Conservation (phyloP, 2,113 vertebrate species). For the Tetrax tetrax region DNA sequence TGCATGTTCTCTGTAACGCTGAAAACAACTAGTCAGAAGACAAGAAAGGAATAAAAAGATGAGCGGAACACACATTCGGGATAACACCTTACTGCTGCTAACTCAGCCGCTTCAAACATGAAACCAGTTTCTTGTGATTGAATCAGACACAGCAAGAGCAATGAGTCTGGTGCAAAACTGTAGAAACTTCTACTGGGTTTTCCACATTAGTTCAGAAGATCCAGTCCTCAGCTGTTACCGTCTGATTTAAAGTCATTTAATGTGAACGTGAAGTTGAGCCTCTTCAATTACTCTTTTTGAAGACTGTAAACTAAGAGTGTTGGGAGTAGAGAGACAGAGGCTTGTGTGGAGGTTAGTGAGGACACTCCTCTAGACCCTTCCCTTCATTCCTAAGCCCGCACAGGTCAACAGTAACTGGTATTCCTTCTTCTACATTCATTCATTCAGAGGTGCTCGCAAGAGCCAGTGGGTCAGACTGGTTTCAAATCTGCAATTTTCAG, state of each 20-base stretch:
- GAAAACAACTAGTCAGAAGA: background rate
- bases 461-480: background rate
- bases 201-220: background rate
- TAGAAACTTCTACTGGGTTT: background rate
- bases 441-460: background rate
- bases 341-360: background rate
- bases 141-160: background rate
- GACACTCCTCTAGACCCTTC: background rate
- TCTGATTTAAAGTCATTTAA: background rate
- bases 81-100: background rate
- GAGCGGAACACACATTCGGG: background rate
- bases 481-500: background rate
- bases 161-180: background rate
- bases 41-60: background rate
- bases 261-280: background rate
- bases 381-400: background rate
- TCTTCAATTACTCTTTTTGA: background rate
- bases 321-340: background rate
- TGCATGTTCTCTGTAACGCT: background rate
- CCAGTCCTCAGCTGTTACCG: background rate
- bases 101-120: background rate
- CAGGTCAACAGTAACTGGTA: background rate
- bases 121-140: background rate
- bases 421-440: background rate
- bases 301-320: background rate